Percentiles rank a stretch among this genome's conserved stretches.
These are phyloP conservation scores for Paramisgurnus dabryanus DNA, from an alignment of 2,113 vertebrate genomes.

Conservation along the genomic window DNA sequence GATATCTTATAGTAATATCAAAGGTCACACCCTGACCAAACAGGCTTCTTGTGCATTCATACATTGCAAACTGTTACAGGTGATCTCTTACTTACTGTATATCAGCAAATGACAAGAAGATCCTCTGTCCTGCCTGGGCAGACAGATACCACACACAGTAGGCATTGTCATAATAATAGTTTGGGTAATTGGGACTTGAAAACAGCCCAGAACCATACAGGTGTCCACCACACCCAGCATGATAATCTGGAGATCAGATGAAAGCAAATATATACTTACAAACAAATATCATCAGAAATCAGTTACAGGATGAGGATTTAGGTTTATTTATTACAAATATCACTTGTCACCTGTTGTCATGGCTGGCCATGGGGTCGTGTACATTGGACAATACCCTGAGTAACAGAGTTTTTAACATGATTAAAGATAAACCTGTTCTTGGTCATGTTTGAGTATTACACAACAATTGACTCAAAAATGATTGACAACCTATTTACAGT, in stretches of 20 bases:
- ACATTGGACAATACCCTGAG: neutral
- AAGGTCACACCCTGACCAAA: too few relatives aligned
- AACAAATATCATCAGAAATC: too few relatives aligned
- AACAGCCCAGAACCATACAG: constrained; percentile 73
- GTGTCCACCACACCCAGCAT: constrained; percentile 74
- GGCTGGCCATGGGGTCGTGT: too few relatives aligned
- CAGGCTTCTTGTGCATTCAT: too few relatives aligned
- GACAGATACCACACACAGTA: constrained; percentile 83
- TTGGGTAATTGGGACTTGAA: constrained; percentile 82
- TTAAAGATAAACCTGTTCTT: too few relatives aligned
- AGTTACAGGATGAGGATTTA: too few relatives aligned
- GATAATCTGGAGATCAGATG: constrained; percentile 19
- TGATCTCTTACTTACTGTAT: constrained; percentile 77
- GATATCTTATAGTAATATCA: neutral
- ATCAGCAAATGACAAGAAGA: constrained; percentile 76
- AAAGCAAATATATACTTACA: neutral
- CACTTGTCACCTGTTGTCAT: neutral
- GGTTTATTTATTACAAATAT: too few relatives aligned
- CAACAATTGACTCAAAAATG: too few relatives aligned
- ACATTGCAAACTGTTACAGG: neutral
- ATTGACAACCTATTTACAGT: too few relatives aligned
- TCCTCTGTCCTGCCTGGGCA: constrained; percentile 69
- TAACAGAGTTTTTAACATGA: too few relatives aligned
- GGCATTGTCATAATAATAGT: constrained; percentile 68
- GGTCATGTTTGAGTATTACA: too few relatives aligned